Base-by-base conservation (phyloP, 2,888 invertebrate species). In the Blera fallax region DNA sequence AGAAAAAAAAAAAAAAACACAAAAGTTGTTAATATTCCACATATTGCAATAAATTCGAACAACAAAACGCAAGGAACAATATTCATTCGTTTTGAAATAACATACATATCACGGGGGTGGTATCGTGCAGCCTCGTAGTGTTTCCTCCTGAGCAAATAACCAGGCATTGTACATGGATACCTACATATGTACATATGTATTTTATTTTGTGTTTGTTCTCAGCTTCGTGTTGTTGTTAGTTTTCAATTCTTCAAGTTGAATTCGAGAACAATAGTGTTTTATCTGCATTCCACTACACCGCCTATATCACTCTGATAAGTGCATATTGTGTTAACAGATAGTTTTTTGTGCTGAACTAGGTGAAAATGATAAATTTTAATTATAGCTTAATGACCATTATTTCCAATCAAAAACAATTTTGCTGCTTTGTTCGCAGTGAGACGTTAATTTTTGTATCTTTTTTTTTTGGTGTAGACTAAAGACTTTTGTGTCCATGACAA, bases 1-100 rank as follows among this genome's bases (percentile, higher is more conserved):
- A 27, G 40, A 11, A 48, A 37, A 14, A 32, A 24, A 32, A 1
- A 27, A 16, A 14, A 54, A 32, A 1, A 21, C 14, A 88, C 87
- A 87, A 81, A 88, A 88, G 89, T 34, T 37, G 24, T 48, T 16
- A 43, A 14, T 21, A 8, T 40, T 27, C 52, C 5, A 37, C 34
- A 48, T 18, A 48, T 37, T 8, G 67, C 21, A 50, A 74, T 58
- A 18, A 45, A 64, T 43, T 43, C 34, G 4, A 54, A 45, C 18
- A 62, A 11, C 7, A 10, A 27, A 37, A 45, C 37, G 37, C 16
- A 27, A 37, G 32, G 48, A 32, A 14, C 18, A n/a, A n/a, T 64
- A 62, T 78, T 45, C 21, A n/a, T 40, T 70, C 50, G 29, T 52
- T 62, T 43, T 6, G 24, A 62, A 43, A 45, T 50, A 69, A 29